Evolutionary conservation across 2,797 vertebrate genomes (phyloP), one percentile per base, ranked within the genome.

Genomic region (Sebastes nivosus): DNA sequence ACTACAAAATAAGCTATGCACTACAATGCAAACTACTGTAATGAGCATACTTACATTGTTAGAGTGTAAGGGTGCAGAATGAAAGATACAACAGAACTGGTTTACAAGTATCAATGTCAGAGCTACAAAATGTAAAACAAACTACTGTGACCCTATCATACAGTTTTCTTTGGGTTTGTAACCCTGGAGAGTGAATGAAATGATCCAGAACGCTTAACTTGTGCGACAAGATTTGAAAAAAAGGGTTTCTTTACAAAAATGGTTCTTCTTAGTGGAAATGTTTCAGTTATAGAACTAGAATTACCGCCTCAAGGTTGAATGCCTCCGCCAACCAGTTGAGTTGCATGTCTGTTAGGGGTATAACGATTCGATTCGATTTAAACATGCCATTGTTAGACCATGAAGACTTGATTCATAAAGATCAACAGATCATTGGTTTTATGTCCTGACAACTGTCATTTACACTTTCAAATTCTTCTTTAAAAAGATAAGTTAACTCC

Each of bases 21-120:
- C 46, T 60, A 32, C 20, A 4, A 8, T n/a, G 16, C 14, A 27
- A 72, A 59, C 42, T 46, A 57, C 67, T 32, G n/a, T 6, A 24
- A 12, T 54, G 0, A 34, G 22, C n/a, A 77, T 80, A 84, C 84
- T 88, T 72, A 82, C 79, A 77, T 65, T 24, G 52, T 67, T 8
- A 27, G 34, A 70, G 65, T 58, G 58, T 52, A 63, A 81, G 18
- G 38, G 50, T n/a, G 79, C 69, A 16, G 52, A 30, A 7, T 25
- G 27, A n/a, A 55, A 75, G 36, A 75, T 3, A 68, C 13, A 77
- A 65, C 8, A 61, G 8, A 70, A 42, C 6, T 16, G 9, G 24
- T 66, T 76, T 11, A 72, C 30, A 68, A 38, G 30, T 12, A 52
- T 18, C n/a, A 55, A 3, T n/a, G 34, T 70, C 32, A 61, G 10